Evolutionary conservation across 2,888 invertebrate species (phyloP).

Genomic region (Abscondita cerata): DNA sequence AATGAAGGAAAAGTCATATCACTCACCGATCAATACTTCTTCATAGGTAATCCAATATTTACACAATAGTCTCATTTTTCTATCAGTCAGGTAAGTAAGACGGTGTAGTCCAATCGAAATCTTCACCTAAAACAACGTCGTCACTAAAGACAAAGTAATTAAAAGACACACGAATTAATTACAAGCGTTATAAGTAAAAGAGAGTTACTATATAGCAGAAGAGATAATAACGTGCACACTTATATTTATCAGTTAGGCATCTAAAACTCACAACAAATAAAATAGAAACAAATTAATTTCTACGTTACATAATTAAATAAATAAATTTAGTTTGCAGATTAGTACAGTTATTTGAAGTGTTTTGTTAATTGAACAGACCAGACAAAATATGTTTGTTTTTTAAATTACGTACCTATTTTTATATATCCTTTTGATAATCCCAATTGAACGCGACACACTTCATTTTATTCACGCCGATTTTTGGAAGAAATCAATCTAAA

Average conservation of each 20-base stretch:
- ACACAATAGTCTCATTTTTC: too few species aligned
- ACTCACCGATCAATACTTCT: neutral
- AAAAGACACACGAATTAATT: too few species aligned
- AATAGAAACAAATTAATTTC: slow-evolving; percentile 38
- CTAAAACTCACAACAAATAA: slow-evolving; percentile 59
- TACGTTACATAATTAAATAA: slow-evolving; percentile 21
- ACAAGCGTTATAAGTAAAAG: slow-evolving; percentile 1
- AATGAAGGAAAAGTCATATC: neutral
- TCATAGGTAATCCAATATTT: neutral
- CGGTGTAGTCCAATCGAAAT: slow-evolving; percentile 31
- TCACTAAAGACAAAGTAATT: neutral
- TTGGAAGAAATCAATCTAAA: slow-evolving; percentile 34
- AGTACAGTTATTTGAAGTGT: slow-evolving; percentile 41
- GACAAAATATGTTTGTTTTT: slow-evolving; percentile 25
- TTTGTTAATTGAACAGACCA: slow-evolving; percentile 42
- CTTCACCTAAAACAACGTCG: slow-evolving; percentile 26
- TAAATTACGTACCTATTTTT: slow-evolving; percentile 39
- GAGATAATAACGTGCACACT: slow-evolving; percentile 21
- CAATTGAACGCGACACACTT: slow-evolving; percentile 6
- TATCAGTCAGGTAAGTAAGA: slow-evolving; percentile 28
- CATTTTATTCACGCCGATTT: neutral
- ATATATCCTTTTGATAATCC: slow-evolving; percentile 13
- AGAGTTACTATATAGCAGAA: slow-evolving; percentile 8
- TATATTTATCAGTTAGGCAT: slow-evolving; percentile 47
- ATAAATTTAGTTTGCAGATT: slow-evolving; percentile 39